These are phyloP conservation scores for Thecocarcelia acutangulata DNA, from an alignment of 2,888 invertebrate species.

Conservation along the genomic window DNA sequence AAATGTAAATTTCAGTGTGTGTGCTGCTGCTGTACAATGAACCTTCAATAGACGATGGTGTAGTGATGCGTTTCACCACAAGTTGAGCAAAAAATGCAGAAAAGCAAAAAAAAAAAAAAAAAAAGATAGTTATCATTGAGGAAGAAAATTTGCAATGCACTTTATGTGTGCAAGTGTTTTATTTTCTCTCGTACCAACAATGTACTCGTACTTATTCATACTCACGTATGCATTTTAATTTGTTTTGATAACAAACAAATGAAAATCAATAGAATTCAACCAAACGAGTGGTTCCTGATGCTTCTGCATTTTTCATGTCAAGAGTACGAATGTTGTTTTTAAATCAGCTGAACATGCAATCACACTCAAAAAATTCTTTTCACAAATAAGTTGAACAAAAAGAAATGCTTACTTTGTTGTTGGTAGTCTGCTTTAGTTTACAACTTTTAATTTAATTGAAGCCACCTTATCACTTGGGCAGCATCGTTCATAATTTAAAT, in stretches of 20 bases:
- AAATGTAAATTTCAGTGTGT: conserved; percentile 42
- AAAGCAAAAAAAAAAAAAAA: too few species aligned
- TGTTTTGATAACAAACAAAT: conserved; percentile 59
- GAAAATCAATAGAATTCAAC: conserved; percentile 52
- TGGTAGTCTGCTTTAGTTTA: too few species aligned
- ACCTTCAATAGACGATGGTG: neutral
- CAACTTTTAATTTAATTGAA: too few species aligned
- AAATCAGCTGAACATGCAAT: conserved; percentile 18
- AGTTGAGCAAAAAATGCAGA: too few species aligned
- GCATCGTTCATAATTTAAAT: too few species aligned
- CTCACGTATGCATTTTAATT: conserved; percentile 54
- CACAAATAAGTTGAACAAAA: neutral
- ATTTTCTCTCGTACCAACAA: neutral
- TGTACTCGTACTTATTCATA: neutral
- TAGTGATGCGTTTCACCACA: neutral
- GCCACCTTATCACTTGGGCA: too few species aligned
- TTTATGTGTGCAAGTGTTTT: conserved; percentile 18
- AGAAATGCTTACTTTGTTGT: too few species aligned
- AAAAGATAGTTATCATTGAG: too few species aligned
- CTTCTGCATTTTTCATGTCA: conserved; percentile 41
- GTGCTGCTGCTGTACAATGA: conserved; percentile 1
- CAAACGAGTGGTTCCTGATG: conserved; percentile 29
- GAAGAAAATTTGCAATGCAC: conserved; percentile 7
- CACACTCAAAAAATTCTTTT: neutral
- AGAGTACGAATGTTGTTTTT: conserved; percentile 20